Percentiles rank a stretch among this genome's conserved stretches.
Conservation (phyloP, 1,140 invertebrate species). For the Glossosoma conforme region DNA sequence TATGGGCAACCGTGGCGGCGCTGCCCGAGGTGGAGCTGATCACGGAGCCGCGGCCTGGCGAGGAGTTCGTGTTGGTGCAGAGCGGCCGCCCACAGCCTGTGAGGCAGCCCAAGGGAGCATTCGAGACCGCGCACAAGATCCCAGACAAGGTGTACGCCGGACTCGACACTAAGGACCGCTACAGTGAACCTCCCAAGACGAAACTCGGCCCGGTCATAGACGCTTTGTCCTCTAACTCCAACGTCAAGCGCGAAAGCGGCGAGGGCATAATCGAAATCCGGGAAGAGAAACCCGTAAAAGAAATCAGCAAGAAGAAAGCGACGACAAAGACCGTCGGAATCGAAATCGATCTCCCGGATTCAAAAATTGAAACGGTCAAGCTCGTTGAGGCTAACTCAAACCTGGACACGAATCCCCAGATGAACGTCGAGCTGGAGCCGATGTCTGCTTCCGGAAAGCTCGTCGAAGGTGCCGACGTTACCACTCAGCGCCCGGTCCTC, state of each 20-base stretch:
- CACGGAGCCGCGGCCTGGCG: conserved; percentile 49
- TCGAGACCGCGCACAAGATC: conserved; percentile 48
- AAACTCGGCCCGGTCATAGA: conserved; percentile 22
- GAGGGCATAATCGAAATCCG: conserved; percentile 47
- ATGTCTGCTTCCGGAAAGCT: conserved; percentile 48
- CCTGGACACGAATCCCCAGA: conserved; percentile 42
- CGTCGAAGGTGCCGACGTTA: conserved; percentile 37
- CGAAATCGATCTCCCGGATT: conserved; percentile 45
- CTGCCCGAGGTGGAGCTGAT: conserved; percentile 49
- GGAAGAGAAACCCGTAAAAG: conserved; percentile 45
- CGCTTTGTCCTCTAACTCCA: conserved; percentile 8
- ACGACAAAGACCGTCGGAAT: conserved; percentile 36
- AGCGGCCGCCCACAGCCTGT: conserved; percentile 42
- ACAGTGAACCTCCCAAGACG: conserved; percentile 16
- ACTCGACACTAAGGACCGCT: conserved; percentile 26
- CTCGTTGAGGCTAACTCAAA: conserved; percentile 38
- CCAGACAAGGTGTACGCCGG: conserved; percentile 42
- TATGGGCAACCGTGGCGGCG: conserved; percentile 32
- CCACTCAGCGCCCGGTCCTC: conserved; percentile 46
- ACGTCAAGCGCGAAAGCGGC: conserved; percentile 26
- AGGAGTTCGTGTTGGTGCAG: conserved; percentile 51
- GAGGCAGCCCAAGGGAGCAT: conserved; percentile 33
- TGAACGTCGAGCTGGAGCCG: conserved; percentile 45
- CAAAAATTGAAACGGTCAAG: conserved; percentile 47
- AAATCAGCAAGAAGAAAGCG: conserved; percentile 41